phyloP scores from a whole-genome alignment of 2,113 vertebrate species.

The Phyllopteryx taeniolatus region DNA sequence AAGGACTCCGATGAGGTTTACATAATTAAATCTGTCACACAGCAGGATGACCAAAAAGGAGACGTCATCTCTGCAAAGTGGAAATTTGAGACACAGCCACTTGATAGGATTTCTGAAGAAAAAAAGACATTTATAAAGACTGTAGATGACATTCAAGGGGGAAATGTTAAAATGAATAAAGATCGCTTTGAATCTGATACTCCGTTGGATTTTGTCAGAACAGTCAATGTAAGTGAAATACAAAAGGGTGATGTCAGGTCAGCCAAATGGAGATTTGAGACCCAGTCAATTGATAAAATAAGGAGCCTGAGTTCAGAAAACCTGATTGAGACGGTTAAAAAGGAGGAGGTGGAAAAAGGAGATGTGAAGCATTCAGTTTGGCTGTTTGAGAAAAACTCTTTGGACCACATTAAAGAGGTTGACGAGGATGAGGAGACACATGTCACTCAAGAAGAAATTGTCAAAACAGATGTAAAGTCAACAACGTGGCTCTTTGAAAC shows the following conservation, averaged over 20 bases:
- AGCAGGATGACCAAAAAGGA: conserved; percentile 86
- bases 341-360: conserved; percentile 81
- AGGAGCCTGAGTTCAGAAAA: conserved; percentile 79
- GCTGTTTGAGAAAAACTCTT: conserved; percentile 88
- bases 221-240: conserved; percentile 86
- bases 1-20: conserved; percentile 82
- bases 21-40: conserved; percentile 85
- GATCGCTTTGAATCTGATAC: conserved; percentile 80
- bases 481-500: conserved; percentile 92
- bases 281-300: conserved; percentile 83
- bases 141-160: conserved; percentile 78
- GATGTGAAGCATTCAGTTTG: conserved; percentile 86
- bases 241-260: conserved; percentile 85
- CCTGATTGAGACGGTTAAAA: conserved; percentile 77
- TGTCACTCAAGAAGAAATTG: conserved; percentile 75
- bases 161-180: conserved; percentile 80
- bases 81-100: conserved; percentile 87
- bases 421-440: conserved; percentile 60
- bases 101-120: conserved; percentile 82
- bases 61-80: conserved; percentile 84
- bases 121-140: conserved; percentile 70
- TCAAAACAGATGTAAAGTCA: conserved; percentile 84
- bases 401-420: conserved; percentile 80
- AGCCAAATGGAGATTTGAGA: conserved; percentile 90
- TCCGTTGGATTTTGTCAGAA: conserved; percentile 68